Evolutionary conservation across 2,797 vertebrate genomes (phyloP).

Genomic region (Tolypeutes matacus): DNA sequence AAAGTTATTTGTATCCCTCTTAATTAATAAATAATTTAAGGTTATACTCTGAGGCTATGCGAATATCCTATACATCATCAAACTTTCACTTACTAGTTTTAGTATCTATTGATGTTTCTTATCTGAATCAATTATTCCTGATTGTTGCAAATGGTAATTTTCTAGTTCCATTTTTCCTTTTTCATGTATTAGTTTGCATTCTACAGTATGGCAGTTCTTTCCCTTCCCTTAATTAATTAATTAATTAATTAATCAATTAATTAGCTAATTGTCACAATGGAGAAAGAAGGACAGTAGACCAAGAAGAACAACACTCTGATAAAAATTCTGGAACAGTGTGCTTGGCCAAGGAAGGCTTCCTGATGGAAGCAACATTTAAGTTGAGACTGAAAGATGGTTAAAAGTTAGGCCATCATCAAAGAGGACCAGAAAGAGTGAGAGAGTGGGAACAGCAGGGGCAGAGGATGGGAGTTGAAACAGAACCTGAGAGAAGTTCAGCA

Average conservation of each 20-base stretch:
- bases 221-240: background rate
- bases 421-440: background rate
- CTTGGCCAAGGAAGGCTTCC: background rate
- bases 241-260: background rate
- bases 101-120: background rate
- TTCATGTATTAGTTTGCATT: slow-evolving; percentile 19
- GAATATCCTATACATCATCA: background rate
- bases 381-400: background rate
- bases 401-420: background rate
- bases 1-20: background rate
- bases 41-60: background rate
- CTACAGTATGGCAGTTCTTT: background rate
- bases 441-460: background rate
- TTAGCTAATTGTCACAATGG: background rate
- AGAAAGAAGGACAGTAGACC: background rate
- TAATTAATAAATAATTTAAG: background rate
- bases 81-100: background rate
- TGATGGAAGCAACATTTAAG: background rate
- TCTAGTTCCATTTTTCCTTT: slow-evolving; percentile 17
- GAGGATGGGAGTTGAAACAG: background rate
- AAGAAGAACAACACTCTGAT: background rate
- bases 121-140: background rate
- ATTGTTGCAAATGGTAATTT: slow-evolving; percentile 5
- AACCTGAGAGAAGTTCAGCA: background rate
- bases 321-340: background rate